phyloP scores from a whole-genome alignment of 37 sponge, comb jelly and placozoan genomes.

The Diacarnus erythraeanus region DNA sequence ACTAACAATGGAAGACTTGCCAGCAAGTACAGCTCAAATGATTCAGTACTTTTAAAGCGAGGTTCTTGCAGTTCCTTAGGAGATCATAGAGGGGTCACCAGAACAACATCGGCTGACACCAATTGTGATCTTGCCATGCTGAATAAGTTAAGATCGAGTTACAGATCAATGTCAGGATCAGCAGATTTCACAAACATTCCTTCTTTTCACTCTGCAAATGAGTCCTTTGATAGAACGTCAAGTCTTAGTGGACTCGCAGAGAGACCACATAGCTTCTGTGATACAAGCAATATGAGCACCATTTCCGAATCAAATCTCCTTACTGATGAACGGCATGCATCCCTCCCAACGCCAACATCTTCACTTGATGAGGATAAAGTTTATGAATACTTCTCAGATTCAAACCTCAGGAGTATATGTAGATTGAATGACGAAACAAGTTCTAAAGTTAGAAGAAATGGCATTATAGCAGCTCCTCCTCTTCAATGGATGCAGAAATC shows the following conservation, averaged over 20 bases:
- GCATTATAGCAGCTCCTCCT: too few relatives aligned
- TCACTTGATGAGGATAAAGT: too few relatives aligned
- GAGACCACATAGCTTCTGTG: not conserved
- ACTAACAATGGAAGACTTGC: not conserved
- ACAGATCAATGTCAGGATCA: slow-evolving; percentile 1
- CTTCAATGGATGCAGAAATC: too few relatives aligned
- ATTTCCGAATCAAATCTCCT: not conserved
- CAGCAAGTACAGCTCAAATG: not conserved
- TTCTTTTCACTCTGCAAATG: not conserved
- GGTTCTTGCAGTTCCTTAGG: not conserved
- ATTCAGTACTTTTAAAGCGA: not conserved
- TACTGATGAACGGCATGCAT: not conserved
- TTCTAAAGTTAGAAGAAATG: too few relatives aligned
- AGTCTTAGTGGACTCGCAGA: slow-evolving; percentile 13
- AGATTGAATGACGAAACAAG: too few relatives aligned
- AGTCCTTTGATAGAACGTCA: slow-evolving; percentile 2
- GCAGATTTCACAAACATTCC: not conserved
- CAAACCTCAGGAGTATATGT: too few relatives aligned
- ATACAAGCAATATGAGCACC: not conserved
- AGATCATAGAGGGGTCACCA: not conserved
- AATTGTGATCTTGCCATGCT: not conserved
- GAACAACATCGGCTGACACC: not conserved
- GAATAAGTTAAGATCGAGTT: not conserved
- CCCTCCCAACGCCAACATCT: too few relatives aligned
- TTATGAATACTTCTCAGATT: too few relatives aligned